phyloP scores from a whole-genome alignment of 2,113 vertebrate species.

The Polypterus bichir region DNA sequence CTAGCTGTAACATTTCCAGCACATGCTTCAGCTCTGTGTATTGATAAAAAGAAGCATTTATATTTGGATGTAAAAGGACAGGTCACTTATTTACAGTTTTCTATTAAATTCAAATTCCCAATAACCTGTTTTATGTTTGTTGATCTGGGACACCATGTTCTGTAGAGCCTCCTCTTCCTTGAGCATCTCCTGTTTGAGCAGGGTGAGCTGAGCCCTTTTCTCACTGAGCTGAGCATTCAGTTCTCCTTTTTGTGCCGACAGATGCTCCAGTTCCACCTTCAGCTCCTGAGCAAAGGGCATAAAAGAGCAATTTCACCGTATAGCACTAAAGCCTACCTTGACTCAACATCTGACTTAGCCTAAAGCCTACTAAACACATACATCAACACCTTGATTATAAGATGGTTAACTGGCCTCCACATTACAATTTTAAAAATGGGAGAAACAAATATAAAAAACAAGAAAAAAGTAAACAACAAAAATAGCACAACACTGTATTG shows the following conservation, averaged over 20 bases:
- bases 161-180: slow-evolving; percentile 51
- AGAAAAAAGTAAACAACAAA: too few species aligned
- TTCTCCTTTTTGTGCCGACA: slow-evolving; percentile 55
- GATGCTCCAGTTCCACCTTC: slow-evolving; percentile 47
- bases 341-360: not conserved
- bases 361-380: too few species aligned
- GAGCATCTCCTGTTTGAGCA: slow-evolving; percentile 47
- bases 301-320: not conserved
- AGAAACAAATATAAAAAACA: too few species aligned
- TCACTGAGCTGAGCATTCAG: slow-evolving; percentile 54
- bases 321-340: not conserved
- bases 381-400: too few species aligned
- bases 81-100: not conserved
- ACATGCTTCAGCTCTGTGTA: slow-evolving; percentile 56
- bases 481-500: too few species aligned
- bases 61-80: not conserved
- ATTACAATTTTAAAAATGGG: not conserved
- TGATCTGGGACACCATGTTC: slow-evolving; percentile 37
- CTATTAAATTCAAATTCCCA: slow-evolving; percentile 1
- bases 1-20: slow-evolving; percentile 55
- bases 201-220: slow-evolving; percentile 42
- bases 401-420: not conserved
- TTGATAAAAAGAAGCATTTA: not conserved
- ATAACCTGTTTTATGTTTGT: slow-evolving; percentile 54
- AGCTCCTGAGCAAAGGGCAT: slow-evolving; percentile 45